Evolutionary conservation across 1,140 invertebrate species (phyloP).

Genomic region (Drosophila persimilis): DNA sequence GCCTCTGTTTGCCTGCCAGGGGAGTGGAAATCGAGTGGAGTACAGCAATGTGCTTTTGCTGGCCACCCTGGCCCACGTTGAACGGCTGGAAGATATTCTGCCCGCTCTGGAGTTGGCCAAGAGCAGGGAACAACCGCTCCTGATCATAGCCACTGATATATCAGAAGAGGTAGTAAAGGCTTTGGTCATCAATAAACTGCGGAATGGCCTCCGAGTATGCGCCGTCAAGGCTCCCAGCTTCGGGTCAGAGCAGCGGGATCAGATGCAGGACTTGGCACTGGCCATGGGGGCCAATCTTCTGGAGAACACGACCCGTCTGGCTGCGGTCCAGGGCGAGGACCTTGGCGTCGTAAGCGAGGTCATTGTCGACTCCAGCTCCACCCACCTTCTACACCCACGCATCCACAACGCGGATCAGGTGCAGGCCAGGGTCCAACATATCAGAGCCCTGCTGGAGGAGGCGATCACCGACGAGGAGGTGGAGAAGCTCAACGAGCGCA

Average conservation of each 20-base stretch:
- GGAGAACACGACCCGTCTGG: conserved; percentile 84
- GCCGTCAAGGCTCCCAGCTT: conserved; percentile 92
- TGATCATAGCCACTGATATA: conserved; percentile 92
- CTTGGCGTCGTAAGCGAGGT: conserved; percentile 88
- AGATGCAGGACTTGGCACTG: conserved; percentile 43
- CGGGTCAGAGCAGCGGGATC: conserved; percentile 87
- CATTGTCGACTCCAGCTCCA: conserved; percentile 87
- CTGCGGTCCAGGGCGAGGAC: conserved; percentile 82
- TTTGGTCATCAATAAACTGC: conserved; percentile 89
- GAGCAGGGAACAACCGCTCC: conserved; percentile 88
- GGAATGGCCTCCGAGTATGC: conserved; percentile 87
- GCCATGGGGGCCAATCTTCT: conserved; percentile 79
- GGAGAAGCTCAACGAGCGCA: conserved; percentile 88
- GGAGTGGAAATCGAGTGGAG: conserved; percentile 95
- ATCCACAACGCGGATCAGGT: conserved; percentile 85
- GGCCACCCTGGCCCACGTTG: conserved; percentile 96
- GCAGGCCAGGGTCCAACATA: conserved; percentile 86
- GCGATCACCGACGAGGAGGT: conserved; percentile 89
- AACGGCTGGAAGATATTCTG: conserved; percentile 93
- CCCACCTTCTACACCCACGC: conserved; percentile 83
- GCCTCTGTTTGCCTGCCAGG: conserved; percentile 96
- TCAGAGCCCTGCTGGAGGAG: conserved; percentile 87
- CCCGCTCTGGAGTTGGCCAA: conserved; percentile 96
- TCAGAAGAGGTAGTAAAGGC: conserved; percentile 91
- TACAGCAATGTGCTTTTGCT: conserved; percentile 92